Evolutionary conservation across 2,888 invertebrate species (phyloP).

Genomic region (Mythimna impura): DNA sequence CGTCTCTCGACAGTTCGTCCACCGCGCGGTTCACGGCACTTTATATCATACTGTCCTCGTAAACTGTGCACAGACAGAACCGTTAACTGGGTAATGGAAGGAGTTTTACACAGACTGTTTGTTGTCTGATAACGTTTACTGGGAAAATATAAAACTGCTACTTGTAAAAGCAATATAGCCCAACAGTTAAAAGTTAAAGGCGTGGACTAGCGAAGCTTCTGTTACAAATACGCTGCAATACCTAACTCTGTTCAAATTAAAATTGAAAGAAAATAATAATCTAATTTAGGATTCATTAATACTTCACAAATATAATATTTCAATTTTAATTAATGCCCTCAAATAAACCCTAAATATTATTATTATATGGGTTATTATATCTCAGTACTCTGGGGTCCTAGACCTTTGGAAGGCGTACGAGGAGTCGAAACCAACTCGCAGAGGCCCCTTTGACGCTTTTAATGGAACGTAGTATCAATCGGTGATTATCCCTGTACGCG

Average conservation of each 20-base stretch:
- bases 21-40: slow-evolving; percentile 8
- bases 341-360: neutral
- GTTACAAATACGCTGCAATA: no score
- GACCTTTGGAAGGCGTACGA: no score
- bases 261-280: no score
- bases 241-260: neutral
- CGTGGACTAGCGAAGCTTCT: neutral
- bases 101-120: slow-evolving; percentile 23
- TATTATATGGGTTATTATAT: no score
- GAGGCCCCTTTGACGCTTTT: no score
- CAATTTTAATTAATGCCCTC: neutral
- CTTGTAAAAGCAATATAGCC: neutral
- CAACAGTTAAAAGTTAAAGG: neutral
- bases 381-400: no score
- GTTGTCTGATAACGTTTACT: slow-evolving; percentile 31
- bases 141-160: slow-evolving; percentile 10
- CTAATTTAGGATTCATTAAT: neutral
- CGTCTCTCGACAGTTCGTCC: slow-evolving; percentile 4
- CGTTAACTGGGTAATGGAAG: slow-evolving; percentile 28
- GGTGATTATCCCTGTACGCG: no score
- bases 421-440: no score
- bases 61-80: slow-evolving; percentile 30
- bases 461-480: no score
- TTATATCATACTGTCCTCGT: slow-evolving; percentile 30
- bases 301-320: neutral